Conservation (phyloP, 1,140 invertebrate genomes). For the Lutraria rhynchaena region DNA sequence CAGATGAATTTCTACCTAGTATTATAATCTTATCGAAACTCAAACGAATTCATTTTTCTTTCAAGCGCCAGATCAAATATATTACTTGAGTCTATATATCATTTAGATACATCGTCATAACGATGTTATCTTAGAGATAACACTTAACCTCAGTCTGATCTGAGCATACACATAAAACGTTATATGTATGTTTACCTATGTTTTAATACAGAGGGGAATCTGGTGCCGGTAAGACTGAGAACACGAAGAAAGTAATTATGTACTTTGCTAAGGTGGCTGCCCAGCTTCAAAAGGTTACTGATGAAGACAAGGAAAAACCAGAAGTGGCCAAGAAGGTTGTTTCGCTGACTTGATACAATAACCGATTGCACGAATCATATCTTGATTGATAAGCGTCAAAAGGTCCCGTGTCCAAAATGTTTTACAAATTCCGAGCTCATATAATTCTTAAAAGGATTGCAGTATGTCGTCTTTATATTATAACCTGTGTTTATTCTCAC, state of each 20-base stretch:
- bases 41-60: too few species aligned
- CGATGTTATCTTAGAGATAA: not conserved
- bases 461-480: too few species aligned
- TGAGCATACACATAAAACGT: too few species aligned
- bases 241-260: constrained; percentile 99
- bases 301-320: constrained; percentile 46
- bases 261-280: constrained; percentile 98
- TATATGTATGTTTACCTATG: not conserved
- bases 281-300: constrained; percentile 70
- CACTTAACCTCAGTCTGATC: too few species aligned
- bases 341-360: not conserved
- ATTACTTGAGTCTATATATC: not conserved
- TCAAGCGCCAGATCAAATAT: too few species aligned
- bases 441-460: too few species aligned
- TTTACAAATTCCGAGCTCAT: too few species aligned
- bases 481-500: too few species aligned
- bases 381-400: too few species aligned
- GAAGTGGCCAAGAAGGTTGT: constrained; percentile 52
- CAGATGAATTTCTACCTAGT: too few species aligned
- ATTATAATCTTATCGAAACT: too few species aligned
- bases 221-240: constrained; percentile 99
- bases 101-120: not conserved
- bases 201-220: constrained; percentile 90
- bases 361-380: constrained; percentile 42
- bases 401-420: too few species aligned